Percentiles rank a stretch among this genome's conserved stretches.
phyloP scores from a whole-genome alignment of 1,140 invertebrate species.

The Drosophila arizonae region DNA sequence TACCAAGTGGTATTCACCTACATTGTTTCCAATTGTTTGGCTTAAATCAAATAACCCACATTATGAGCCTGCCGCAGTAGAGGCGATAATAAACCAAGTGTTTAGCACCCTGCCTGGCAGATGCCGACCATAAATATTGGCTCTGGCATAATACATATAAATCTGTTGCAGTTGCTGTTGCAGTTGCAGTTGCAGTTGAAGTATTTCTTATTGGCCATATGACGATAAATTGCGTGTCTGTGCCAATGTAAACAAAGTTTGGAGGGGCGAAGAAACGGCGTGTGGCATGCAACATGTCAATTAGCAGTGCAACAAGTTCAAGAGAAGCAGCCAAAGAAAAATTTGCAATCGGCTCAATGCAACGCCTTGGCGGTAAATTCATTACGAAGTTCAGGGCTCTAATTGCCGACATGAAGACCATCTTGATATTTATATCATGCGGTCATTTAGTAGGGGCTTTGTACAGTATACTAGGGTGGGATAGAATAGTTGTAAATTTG shows the following conservation, averaged over 20 bases:
- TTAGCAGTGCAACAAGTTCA: constrained; percentile 30
- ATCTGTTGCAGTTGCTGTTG: constrained; percentile 4
- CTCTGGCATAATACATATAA: constrained; percentile 4
- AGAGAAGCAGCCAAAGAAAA: not conserved
- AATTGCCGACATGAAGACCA: not conserved
- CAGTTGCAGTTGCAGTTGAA: constrained; percentile 10
- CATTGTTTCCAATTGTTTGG: no score
- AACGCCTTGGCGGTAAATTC: no score
- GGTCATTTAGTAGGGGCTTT: no score
- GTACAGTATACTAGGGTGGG: no score
- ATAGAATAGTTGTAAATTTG: no score
- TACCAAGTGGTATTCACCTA: no score
- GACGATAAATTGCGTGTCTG: constrained; percentile 44
- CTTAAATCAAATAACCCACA: not conserved
- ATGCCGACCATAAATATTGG: constrained; percentile 33
- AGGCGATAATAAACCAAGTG: constrained; percentile 20
- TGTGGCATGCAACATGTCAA: constrained; percentile 38
- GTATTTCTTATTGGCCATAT: constrained; percentile 4
- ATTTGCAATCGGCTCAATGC: not conserved
- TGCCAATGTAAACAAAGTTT: constrained; percentile 33
- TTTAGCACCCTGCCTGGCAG: constrained; percentile 32
- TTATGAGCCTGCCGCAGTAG: not conserved
- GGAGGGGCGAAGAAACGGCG: constrained; percentile 2
- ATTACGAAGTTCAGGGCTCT: not conserved
- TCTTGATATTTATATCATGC: no score